These are phyloP conservation scores for Ophraella communa DNA, from an alignment of 2,888 invertebrate genomes.

Conservation along the genomic window DNA sequence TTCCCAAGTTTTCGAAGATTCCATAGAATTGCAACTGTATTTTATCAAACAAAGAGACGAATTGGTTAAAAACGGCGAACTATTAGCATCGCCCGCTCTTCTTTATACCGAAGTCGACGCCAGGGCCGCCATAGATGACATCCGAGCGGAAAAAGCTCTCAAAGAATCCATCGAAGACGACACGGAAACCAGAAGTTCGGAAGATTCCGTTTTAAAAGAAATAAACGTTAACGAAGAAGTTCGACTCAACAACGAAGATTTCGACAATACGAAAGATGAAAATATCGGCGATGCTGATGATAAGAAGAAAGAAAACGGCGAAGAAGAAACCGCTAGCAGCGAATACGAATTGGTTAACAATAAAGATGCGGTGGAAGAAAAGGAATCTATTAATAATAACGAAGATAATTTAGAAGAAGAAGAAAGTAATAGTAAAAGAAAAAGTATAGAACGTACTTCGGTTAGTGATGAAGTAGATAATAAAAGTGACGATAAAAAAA, in stretches of 20 bases:
- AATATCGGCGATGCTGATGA: not conserved
- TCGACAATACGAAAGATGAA: constrained; percentile 9
- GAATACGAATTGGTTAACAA: not conserved
- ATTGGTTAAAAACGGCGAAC: constrained; percentile 76
- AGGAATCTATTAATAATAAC: not conserved
- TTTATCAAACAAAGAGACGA: constrained; percentile 81
- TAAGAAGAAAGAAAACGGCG: not conserved
- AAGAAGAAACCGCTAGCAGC: not conserved
- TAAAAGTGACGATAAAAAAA: not conserved
- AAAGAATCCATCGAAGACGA: constrained; percentile 84
- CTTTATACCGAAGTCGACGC: constrained; percentile 80
- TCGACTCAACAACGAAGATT: not conserved
- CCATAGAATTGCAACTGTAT: constrained; percentile 89
- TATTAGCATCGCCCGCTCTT: constrained; percentile 87
- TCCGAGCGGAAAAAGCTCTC: constrained; percentile 76
- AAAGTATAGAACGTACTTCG: not conserved
- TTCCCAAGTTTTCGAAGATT: constrained; percentile 92
- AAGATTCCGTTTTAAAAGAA: constrained; percentile 56
- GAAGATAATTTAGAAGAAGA: not conserved
- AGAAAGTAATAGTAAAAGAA: not conserved
- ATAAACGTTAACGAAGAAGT: constrained; percentile 31
- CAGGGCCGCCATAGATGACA: constrained; percentile 74
- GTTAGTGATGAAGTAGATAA: not conserved
- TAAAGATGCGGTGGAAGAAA: not conserved
- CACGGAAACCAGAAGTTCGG: constrained; percentile 65